Evolutionary conservation across 2,113 vertebrate genomes (phyloP).

Genomic region (Trachemys scripta): DNA sequence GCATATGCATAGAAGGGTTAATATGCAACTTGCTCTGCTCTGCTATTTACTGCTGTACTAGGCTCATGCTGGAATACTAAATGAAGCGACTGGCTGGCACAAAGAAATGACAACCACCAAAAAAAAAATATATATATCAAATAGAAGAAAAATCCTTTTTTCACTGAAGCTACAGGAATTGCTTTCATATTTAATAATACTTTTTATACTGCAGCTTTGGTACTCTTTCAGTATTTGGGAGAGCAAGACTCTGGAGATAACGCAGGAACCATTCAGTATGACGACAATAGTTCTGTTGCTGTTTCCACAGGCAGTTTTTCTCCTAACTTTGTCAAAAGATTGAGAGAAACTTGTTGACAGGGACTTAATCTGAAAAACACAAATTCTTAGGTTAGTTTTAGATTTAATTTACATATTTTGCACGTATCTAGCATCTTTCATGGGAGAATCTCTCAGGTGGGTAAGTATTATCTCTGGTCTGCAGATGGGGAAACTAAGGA

Average conservation of each 20-base stretch:
- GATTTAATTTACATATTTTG: not conserved
- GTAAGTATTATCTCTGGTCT: not conserved
- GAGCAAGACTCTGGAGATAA: not conserved
- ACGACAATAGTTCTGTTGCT: not conserved
- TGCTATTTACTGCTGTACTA: slow-evolving; percentile 9
- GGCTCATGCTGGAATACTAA: slow-evolving; percentile 31
- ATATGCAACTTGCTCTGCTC: slow-evolving; percentile 28
- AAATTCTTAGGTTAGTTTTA: not conserved
- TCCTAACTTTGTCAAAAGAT: not conserved
- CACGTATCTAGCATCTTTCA: not conserved
- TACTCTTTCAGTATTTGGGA: slow-evolving; percentile 25
- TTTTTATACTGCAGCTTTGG: not conserved
- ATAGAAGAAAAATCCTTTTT: slow-evolving; percentile 43
- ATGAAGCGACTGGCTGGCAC: slow-evolving; percentile 14
- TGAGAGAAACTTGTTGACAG: not conserved
- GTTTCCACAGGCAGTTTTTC: not conserved
- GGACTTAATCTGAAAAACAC: not conserved
- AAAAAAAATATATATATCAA: not conserved
- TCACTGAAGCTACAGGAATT: slow-evolving; percentile 14
- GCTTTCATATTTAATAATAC: slow-evolving; percentile 30
- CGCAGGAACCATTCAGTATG: not conserved
- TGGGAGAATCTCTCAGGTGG: not conserved
- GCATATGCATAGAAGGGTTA: slow-evolving; percentile 39
- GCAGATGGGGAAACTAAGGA: not conserved
- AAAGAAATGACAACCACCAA: slow-evolving; percentile 10